phyloP scores from a whole-genome alignment of 2,797 vertebrate genomes.

The Cuculus canorus region DNA sequence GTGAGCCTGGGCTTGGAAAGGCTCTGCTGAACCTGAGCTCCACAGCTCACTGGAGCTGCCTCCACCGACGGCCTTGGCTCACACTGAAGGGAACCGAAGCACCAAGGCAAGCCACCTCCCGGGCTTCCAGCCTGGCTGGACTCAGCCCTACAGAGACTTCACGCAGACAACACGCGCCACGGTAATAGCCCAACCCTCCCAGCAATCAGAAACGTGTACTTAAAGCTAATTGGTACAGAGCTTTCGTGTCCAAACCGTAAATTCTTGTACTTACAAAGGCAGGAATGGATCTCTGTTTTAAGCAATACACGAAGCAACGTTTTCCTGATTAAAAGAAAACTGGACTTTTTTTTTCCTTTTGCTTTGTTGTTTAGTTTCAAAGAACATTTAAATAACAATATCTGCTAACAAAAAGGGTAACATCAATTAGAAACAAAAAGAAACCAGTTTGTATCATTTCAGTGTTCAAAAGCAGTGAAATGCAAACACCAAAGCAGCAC shows the following conservation, averaged over 20 bases:
- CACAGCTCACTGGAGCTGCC: fast-evolving
- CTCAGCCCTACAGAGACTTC: fast-evolving
- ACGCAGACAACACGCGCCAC: fast-evolving
- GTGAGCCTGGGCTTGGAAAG: not conserved
- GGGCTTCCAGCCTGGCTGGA: not conserved
- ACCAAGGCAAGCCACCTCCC: fast-evolving
- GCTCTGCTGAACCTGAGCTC: not conserved
- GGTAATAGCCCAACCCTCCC: not conserved
- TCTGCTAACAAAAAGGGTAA: conserved; percentile 44
- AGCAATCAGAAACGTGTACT: not conserved
- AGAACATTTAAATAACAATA: conserved; percentile 53
- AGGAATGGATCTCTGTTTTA: not conserved
- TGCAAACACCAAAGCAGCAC: conserved; percentile 29
- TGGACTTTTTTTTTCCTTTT: not conserved
- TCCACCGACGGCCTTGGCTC: not conserved
- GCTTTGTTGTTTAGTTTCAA: conserved; percentile 59
- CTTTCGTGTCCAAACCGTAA: not conserved
- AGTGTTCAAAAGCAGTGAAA: conserved; percentile 40
- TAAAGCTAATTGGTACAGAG: not conserved
- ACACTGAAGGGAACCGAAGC: too few relatives aligned
- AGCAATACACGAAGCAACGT: not conserved
- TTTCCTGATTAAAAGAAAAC: conserved; percentile 35
- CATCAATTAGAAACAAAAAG: conserved; percentile 52
- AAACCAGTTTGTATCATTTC: conserved; percentile 16
- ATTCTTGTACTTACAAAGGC: not conserved